Conservation (phyloP, 1,140 invertebrate genomes). For the Pachypeltis micranthus region DNA sequence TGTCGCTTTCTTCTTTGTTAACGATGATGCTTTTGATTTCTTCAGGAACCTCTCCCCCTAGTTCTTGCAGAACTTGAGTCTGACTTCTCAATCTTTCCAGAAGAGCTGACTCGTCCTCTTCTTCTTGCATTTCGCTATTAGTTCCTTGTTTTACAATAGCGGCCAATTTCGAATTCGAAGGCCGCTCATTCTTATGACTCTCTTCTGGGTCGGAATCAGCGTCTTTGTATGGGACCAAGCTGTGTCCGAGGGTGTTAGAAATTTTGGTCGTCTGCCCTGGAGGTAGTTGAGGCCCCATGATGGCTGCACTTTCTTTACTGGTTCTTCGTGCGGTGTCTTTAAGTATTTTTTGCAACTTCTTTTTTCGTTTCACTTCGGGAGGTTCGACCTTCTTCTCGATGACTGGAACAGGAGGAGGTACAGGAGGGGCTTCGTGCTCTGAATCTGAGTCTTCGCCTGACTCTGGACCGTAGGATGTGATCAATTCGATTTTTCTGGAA, state of each 20-base stretch:
- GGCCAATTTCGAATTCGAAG: background rate
- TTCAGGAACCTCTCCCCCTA: slow-evolving; percentile 34
- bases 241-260: background rate
- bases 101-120: slow-evolving; percentile 34
- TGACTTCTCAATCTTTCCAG: slow-evolving; percentile 34
- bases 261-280: background rate
- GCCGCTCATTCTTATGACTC: background rate
- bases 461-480: slow-evolving; percentile 41
- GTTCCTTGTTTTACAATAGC: background rate
- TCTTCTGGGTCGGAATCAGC: slow-evolving; percentile 10
- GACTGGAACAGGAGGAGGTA: background rate
- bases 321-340: slow-evolving; percentile 5
- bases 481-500: slow-evolving; percentile 46
- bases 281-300: slow-evolving; percentile 3
- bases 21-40: slow-evolving; percentile 28
- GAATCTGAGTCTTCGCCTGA: slow-evolving; percentile 26
- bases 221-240: slow-evolving; percentile 5
- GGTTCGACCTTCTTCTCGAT: background rate
- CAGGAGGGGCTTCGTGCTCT: slow-evolving; percentile 11
- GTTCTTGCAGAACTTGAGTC: slow-evolving; percentile 35
- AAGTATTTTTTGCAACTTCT: slow-evolving; percentile 15
- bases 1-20: background rate
- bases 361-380: background rate
- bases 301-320: background rate
- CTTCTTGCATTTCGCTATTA: slow-evolving; percentile 7